Percentiles rank a stretch among this genome's conserved stretches.
phyloP scores from a whole-genome alignment of 2,113 vertebrate species.

The Ptilorrhoa leucosticta region DNA sequence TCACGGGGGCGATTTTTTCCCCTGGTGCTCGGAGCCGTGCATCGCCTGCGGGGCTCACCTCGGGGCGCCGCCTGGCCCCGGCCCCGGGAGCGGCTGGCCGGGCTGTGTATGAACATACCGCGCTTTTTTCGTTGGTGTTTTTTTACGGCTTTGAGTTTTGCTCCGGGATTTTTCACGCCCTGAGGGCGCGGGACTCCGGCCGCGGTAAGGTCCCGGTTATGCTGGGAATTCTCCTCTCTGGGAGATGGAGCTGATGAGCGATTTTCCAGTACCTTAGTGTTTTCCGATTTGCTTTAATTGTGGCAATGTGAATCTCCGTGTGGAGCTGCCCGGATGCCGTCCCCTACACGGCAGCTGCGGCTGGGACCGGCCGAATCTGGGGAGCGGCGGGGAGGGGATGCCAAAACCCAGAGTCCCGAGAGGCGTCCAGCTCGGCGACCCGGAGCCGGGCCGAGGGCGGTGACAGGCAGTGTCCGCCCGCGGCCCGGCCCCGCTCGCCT shows the following conservation, averaged over 20 bases:
- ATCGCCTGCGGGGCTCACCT: neutral
- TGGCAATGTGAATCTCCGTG: constrained; percentile 10
- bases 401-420: neutral
- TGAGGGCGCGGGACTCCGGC: too few relatives aligned
- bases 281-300: constrained; percentile 54
- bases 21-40: neutral
- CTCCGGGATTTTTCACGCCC: neutral
- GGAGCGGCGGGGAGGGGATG: neutral
- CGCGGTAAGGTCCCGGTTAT: neutral
- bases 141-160: neutral
- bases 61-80: neutral
- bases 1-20: neutral
- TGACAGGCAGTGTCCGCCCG: neutral
- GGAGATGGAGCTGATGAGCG: constrained; percentile 15
- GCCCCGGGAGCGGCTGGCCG: neutral
- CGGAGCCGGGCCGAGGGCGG: neutral
- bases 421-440: neutral
- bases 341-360: constrained; percentile 1
- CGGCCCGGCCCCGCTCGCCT: neutral
- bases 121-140: neutral
- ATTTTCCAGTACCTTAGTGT: constrained; percentile 36
- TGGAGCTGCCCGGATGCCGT: constrained; percentile 36
- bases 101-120: neutral
- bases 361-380: neutral
- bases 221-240: neutral